phyloP scores from a whole-genome alignment of 2,113 vertebrate species.

The Melospiza melodia region DNA sequence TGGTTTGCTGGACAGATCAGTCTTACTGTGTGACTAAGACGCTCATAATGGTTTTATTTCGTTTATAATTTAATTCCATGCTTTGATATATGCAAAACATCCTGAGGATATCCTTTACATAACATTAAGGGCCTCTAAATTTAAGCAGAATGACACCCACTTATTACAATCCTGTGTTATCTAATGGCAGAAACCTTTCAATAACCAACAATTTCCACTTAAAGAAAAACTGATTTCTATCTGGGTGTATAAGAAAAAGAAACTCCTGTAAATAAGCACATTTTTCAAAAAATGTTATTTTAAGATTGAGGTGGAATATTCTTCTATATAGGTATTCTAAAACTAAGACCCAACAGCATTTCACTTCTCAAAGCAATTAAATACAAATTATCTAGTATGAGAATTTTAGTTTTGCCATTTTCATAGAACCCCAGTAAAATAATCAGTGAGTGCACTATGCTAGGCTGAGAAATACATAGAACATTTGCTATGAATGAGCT shows the following conservation, averaged over 20 bases:
- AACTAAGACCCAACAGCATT: not conserved
- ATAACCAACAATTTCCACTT: not conserved
- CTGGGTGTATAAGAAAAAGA: not conserved
- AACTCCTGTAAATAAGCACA: not conserved
- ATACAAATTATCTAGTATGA: not conserved
- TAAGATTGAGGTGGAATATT: not conserved
- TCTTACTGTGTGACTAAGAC: not conserved
- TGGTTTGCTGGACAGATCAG: not conserved
- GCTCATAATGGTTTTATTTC: slow-evolving; percentile 1
- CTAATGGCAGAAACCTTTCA: not conserved
- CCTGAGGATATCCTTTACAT: not conserved
- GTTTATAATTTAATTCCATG: slow-evolving; percentile 28
- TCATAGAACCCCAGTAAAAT: not conserved
- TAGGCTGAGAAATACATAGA: not conserved
- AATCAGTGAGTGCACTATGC: not conserved
- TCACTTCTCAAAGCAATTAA: not conserved
- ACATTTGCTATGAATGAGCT: not conserved
- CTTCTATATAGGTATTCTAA: not conserved
- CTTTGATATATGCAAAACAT: slow-evolving; percentile 24
- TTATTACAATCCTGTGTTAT: not conserved
- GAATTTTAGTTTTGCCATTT: not conserved
- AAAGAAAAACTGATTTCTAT: not conserved
- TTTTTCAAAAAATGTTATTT: not conserved
- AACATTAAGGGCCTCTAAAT: slow-evolving; percentile 24
- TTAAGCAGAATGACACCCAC: not conserved